Percentiles rank a stretch among this genome's conserved stretches.
phyloP scores from a whole-genome alignment of 2,113 vertebrate species.

The Dolichotis patagonum region DNA sequence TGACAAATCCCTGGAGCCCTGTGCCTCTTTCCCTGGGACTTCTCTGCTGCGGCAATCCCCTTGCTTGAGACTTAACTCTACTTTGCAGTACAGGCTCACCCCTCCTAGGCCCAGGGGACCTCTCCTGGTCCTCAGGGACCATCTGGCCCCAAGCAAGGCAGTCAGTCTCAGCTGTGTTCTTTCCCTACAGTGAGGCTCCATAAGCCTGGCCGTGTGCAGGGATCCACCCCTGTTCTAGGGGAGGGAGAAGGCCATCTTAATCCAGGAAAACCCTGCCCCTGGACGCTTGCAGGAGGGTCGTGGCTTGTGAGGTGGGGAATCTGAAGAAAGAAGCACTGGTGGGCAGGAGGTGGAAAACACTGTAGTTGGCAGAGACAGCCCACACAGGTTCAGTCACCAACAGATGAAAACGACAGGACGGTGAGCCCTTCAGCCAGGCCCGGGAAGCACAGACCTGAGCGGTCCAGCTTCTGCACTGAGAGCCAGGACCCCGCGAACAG shows the following conservation, averaged over 20 bases:
- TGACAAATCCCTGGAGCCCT: not conserved
- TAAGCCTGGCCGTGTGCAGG: not conserved
- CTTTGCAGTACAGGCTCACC: not conserved
- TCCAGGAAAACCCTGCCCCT: not conserved
- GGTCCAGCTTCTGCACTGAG: rapidly evolving
- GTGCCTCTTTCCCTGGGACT: not conserved
- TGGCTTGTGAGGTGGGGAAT: too few relatives aligned
- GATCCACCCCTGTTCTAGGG: not conserved
- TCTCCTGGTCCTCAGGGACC: not conserved
- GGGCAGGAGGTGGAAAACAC: too few relatives aligned
- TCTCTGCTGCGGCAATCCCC: not conserved
- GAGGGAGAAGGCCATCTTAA: not conserved
- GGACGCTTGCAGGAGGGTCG: not conserved
- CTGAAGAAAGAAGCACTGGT: not conserved
- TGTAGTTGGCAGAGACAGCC: not conserved
- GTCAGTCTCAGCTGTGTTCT: not conserved
- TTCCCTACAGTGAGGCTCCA: not conserved
- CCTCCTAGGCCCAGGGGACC: not conserved
- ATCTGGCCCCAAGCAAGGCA: not conserved
- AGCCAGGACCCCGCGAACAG: rapidly evolving
- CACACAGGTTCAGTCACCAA: not conserved
- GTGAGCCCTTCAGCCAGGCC: not conserved
- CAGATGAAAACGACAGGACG: not conserved
- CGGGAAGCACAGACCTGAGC: not conserved
- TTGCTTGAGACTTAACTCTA: not conserved